Conservation (phyloP, 1,140 invertebrate species). For the Thereuonema tuberculata region DNA sequence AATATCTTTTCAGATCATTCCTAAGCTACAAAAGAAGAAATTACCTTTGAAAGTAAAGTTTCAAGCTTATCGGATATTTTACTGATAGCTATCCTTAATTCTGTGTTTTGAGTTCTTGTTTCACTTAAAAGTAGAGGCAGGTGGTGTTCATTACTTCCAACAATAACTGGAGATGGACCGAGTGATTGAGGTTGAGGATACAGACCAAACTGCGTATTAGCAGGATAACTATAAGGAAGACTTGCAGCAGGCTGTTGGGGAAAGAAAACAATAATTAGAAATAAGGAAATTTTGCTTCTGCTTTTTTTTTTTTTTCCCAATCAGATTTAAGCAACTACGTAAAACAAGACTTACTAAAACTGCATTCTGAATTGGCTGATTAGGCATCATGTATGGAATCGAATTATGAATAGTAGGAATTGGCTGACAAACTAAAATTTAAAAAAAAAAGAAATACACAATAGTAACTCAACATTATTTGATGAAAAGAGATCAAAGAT, state of each 20-base stretch:
- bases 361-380: too few species aligned
- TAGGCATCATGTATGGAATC: too few species aligned
- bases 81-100: conserved; percentile 27
- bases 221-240: not conserved
- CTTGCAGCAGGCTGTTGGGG: not conserved
- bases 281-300: not conserved
- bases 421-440: too few species aligned
- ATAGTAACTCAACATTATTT: too few species aligned
- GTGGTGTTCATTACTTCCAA: conserved; percentile 16
- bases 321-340: too few species aligned
- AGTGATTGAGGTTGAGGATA: conserved; percentile 7
- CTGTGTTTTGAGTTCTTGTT: conserved; percentile 31
- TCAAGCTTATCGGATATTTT: conserved; percentile 33
- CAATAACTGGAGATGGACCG: not conserved
- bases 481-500: too few species aligned
- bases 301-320: not conserved
- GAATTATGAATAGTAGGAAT: too few species aligned
- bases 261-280: too few species aligned
- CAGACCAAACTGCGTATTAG: not conserved
- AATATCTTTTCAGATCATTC: too few species aligned
- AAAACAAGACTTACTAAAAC: too few species aligned
- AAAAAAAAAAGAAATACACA: too few species aligned
- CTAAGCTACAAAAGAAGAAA: too few species aligned
- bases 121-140: conserved; percentile 28
- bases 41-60: conserved; percentile 29